A percentile compares a stretch with the other conserved stretches of the same genome.
These are phyloP conservation scores for Ips typographus DNA, from an alignment of 1,140 invertebrate species.

Conservation along the genomic window DNA sequence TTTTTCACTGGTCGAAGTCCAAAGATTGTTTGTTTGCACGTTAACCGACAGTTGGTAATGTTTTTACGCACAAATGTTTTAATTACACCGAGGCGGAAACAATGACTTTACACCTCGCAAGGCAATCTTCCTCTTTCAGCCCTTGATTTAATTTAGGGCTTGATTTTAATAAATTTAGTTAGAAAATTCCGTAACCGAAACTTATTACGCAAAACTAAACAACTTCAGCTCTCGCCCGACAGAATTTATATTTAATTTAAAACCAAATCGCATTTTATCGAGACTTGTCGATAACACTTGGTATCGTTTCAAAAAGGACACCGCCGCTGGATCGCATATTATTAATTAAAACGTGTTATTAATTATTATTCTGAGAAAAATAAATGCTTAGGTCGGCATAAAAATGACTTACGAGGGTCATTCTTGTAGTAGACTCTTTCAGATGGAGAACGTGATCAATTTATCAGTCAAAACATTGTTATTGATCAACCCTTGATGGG, in stretches of 20 bases:
- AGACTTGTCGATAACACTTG: conserved; percentile 11
- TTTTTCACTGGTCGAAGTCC: conserved; percentile 17
- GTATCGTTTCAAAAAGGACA: conserved; percentile 15
- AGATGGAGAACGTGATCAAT: too few relatives aligned
- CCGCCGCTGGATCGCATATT: conserved; percentile 17
- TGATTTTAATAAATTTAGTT: neutral
- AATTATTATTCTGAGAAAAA: conserved; percentile 17
- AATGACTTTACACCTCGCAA: neutral
- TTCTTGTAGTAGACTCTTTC: neutral
- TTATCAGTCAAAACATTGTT: too few relatives aligned
- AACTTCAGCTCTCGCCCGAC: too few relatives aligned
- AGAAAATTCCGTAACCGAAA: neutral
- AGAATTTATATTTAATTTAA: conserved; percentile 2
- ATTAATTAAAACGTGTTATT: conserved; percentile 24
- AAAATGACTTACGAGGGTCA: neutral
- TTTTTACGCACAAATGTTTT: neutral
- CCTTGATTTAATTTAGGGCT: too few relatives aligned
- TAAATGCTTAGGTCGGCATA: conserved; percentile 1
- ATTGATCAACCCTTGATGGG: too few relatives aligned
- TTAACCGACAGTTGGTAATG: neutral
- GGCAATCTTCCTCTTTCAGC: neutral
- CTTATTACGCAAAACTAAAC: neutral
- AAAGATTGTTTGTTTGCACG: neutral
- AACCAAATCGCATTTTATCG: conserved; percentile 21
- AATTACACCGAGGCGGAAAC: neutral